A percentile compares a stretch with the other conserved stretches of the same genome.
Evolutionary conservation across 2,797 vertebrate species (phyloP).

Genomic region (Chelonia mydas): DNA sequence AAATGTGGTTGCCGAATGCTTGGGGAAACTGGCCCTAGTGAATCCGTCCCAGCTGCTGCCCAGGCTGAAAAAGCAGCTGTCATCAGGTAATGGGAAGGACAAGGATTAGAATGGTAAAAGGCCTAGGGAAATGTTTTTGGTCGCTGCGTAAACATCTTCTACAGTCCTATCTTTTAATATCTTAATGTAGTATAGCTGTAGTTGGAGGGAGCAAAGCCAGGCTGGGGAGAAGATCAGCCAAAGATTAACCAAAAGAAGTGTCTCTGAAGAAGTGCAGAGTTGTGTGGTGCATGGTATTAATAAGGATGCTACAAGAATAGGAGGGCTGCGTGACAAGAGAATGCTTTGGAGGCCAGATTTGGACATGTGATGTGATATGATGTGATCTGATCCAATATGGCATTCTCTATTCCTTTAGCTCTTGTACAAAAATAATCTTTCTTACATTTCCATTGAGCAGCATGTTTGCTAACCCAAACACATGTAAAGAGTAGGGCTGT

Average conservation of each 20-base stretch:
- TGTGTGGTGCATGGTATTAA: background rate
- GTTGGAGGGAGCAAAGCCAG: background rate
- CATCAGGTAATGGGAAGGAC: constrained; percentile 80
- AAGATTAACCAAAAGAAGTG: background rate
- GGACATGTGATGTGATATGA: background rate
- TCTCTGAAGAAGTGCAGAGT: background rate
- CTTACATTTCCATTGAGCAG: background rate
- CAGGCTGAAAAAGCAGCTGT: constrained; percentile 88
- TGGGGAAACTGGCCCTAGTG: constrained; percentile 91
- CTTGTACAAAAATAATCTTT: fast-evolving
- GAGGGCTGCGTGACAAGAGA: background rate
- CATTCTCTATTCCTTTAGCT: background rate
- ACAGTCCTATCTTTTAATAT: background rate
- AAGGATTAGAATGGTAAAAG: background rate
- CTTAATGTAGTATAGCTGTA: background rate
- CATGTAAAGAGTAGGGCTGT: background rate
- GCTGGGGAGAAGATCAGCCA: fast-evolving
- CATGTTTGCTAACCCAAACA: background rate
- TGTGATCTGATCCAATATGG: background rate
- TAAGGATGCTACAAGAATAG: background rate
- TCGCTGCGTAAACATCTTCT: background rate
- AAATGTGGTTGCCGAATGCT: constrained; percentile 93
- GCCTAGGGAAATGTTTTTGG: background rate
- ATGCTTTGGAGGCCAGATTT: background rate
- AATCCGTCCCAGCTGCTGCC: constrained; percentile 88